phyloP scores from a whole-genome alignment of 2,797 vertebrate species.

The Euthynnus affinis region DNA sequence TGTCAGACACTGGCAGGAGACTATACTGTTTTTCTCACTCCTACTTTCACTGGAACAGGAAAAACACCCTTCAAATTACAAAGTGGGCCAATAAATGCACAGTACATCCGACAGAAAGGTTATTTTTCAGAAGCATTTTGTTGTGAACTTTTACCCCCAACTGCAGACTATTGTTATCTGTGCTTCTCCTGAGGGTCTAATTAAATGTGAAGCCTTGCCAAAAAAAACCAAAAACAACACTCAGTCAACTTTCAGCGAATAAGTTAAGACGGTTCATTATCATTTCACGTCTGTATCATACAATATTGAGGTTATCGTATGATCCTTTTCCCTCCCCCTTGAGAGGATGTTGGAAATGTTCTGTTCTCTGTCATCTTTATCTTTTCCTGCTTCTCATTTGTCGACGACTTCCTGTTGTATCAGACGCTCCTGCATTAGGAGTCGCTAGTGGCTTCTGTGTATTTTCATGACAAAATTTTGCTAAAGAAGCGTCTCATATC shows the following conservation, averaged over 20 bases:
- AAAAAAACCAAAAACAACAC: neutral
- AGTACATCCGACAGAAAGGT: too few relatives aligned
- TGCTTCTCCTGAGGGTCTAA: neutral
- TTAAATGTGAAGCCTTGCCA: neutral
- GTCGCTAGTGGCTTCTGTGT: too few relatives aligned
- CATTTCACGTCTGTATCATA: neutral
- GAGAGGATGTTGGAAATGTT: neutral
- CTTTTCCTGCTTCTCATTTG: neutral
- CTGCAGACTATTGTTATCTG: neutral
- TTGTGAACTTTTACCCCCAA: neutral
- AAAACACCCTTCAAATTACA: neutral
- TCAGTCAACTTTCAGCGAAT: neutral
- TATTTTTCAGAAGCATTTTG: neutral
- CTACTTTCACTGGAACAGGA: too few relatives aligned
- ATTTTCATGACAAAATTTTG: too few relatives aligned
- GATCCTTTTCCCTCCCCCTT: neutral
- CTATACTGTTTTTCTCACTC: too few relatives aligned
- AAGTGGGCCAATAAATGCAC: neutral
- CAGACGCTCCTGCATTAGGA: neutral
- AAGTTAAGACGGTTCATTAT: neutral
- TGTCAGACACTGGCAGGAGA: too few relatives aligned
- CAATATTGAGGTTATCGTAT: neutral
- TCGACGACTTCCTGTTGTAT: neutral
- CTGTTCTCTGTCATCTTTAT: neutral
- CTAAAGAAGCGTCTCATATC: neutral